These are phyloP conservation scores for Chrysolina haemoptera DNA, from an alignment of 2,888 invertebrate species.

Conservation along the genomic window DNA sequence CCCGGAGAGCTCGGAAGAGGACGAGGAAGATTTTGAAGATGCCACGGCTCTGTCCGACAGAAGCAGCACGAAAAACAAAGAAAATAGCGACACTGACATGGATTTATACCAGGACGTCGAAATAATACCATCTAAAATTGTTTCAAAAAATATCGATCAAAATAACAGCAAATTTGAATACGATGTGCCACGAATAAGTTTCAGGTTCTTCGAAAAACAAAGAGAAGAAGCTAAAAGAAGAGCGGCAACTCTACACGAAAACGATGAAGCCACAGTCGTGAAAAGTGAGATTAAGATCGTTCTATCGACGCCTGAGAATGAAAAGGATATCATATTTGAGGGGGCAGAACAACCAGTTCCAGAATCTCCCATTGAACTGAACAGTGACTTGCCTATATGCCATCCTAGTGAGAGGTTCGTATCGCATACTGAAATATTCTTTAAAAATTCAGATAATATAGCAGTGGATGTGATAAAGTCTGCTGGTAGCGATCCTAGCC, in stretches of 20 bases:
- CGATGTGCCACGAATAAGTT: conserved; percentile 68
- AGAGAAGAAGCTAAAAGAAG: conserved; percentile 34
- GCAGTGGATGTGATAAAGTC: conserved; percentile 59
- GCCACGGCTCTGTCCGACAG: conserved; percentile 54
- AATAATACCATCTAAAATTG: conserved; percentile 34
- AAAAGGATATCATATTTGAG: not conserved
- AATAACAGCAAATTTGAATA: conserved; percentile 62
- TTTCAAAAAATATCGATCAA: conserved; percentile 52
- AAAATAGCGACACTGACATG: conserved; percentile 50
- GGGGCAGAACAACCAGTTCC: not conserved
- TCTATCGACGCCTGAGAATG: conserved; percentile 50
- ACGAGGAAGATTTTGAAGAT: conserved; percentile 61
- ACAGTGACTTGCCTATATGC: conserved; percentile 36
- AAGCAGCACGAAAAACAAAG: conserved; percentile 47
- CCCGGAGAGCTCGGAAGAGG: conserved; percentile 51
- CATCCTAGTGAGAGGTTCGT: conserved; percentile 54
- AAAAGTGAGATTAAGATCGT: conserved; percentile 64
- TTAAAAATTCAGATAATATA: conserved; percentile 50
- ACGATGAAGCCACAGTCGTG: conserved; percentile 48
- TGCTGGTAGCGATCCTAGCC: conserved; percentile 65
- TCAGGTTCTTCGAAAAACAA: conserved; percentile 66
- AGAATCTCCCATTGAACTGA: conserved; percentile 20
- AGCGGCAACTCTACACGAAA: conserved; percentile 50
- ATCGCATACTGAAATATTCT: conserved; percentile 54
- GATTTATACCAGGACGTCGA: conserved; percentile 57